Percentiles rank a stretch among this genome's conserved stretches.
Conservation (phyloP, 2,113 vertebrate genomes). For the Pseudorhombus dupliciocellatus region DNA sequence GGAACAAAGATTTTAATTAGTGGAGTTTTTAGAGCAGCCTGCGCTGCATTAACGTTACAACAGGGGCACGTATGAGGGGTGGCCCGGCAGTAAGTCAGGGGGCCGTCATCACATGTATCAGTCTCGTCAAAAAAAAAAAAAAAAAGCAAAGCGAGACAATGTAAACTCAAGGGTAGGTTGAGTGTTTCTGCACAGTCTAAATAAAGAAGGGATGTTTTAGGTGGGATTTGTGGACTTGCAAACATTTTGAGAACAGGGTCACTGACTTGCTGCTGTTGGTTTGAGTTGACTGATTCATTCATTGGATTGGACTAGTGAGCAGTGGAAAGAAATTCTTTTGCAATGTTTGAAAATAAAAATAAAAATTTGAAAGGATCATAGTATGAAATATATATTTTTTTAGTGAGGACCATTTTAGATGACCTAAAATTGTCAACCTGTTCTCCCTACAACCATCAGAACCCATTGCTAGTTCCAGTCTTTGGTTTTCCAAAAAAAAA, state of each 20-base stretch:
- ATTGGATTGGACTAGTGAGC: slow-evolving; percentile 6
- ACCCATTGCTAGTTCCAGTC: slow-evolving; percentile 8
- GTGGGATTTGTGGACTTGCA: background rate
- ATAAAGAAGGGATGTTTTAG: background rate
- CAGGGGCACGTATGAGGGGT: slow-evolving; percentile 40
- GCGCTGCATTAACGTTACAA: slow-evolving; percentile 55
- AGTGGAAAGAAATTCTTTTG: too few relatives aligned
- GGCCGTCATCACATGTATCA: slow-evolving; percentile 17
- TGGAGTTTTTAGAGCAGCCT: slow-evolving; percentile 47
- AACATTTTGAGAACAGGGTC: background rate
- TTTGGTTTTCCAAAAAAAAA: background rate
- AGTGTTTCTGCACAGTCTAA: background rate
- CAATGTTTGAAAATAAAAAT: too few relatives aligned
- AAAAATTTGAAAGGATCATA: too few relatives aligned
- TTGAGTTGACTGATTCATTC: slow-evolving; percentile 24
- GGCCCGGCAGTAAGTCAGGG: slow-evolving; percentile 30
- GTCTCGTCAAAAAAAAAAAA: slow-evolving; percentile 16
- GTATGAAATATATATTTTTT: background rate
- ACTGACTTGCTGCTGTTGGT: background rate
- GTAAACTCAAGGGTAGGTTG: background rate
- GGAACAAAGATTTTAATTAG: slow-evolving; percentile 70
- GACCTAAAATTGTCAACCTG: background rate
- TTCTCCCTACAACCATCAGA: slow-evolving; percentile 8
- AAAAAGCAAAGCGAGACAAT: background rate
- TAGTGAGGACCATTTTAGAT: background rate